These are phyloP conservation scores for Odocoileus hemionus DNA, from an alignment of 2,113 vertebrate species.

Conservation along the genomic window DNA sequence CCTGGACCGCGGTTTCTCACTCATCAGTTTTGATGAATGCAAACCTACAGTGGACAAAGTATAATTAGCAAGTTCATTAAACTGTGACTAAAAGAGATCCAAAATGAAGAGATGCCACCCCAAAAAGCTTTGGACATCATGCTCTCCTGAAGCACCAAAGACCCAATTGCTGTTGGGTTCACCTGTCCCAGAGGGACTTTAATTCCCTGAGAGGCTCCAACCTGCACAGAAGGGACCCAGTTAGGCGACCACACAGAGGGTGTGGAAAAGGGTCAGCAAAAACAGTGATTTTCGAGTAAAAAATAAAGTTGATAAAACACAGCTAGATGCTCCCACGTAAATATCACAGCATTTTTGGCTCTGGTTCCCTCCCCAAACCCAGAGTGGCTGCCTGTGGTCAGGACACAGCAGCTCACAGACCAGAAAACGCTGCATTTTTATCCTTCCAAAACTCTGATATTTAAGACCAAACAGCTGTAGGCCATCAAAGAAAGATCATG, in stretches of 20 bases:
- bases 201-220: background rate
- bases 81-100: background rate
- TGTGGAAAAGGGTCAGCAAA: background rate
- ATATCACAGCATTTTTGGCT: background rate
- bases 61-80: background rate
- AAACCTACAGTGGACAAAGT: background rate
- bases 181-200: background rate
- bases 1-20: background rate
- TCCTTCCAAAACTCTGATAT: background rate
- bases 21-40: background rate
- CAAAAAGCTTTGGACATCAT: background rate
- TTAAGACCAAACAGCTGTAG: background rate
- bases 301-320: background rate
- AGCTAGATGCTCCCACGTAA: too few species aligned
- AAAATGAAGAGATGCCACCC: background rate
- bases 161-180: too few species aligned
- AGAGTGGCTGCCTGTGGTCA: rapidly evolving
- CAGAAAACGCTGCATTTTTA: rapidly evolving
- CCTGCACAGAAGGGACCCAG: background rate
- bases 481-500: rapidly evolving
- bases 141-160: background rate
- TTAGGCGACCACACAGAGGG: rapidly evolving
- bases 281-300: background rate
- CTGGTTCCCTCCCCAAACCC: background rate
- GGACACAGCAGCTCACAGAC: background rate